These are phyloP conservation scores for Hoplostethus mediterraneus DNA, from an alignment of 2,797 vertebrate species.

Conservation along the genomic window DNA sequence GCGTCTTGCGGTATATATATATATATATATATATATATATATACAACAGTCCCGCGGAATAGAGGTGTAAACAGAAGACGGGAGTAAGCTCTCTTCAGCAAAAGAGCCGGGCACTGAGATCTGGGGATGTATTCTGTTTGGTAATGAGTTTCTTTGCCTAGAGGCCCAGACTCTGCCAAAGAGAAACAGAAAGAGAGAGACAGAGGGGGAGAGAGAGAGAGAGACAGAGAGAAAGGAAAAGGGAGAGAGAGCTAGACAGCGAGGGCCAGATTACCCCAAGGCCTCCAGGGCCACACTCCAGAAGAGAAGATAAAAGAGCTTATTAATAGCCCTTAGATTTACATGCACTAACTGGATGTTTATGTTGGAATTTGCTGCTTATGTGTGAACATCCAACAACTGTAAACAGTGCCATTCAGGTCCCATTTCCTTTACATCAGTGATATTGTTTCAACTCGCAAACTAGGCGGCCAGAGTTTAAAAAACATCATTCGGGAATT, in stretches of 20 bases:
- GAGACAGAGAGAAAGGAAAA: conserved; percentile 42
- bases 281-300: conserved; percentile 74
- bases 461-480: conserved; percentile 79
- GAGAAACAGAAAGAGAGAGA: conserved; percentile 53
- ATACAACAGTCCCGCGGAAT: conserved; percentile 33
- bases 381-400: conserved; percentile 89
- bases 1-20: conserved; percentile 31
- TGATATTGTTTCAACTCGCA: conserved; percentile 87
- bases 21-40: conserved; percentile 12
- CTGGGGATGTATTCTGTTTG: conserved; percentile 60
- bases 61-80: conserved; percentile 51
- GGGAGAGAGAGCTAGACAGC: conserved; percentile 61
- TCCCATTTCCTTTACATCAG: conserved; percentile 90
- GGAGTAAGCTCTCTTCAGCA: conserved; percentile 58
- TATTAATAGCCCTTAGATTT: conserved; percentile 89
- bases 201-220: conserved; percentile 39
- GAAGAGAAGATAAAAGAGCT: conserved; percentile 86
- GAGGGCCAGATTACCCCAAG: conserved; percentile 74
- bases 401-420: conserved; percentile 89
- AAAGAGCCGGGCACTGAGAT: conserved; percentile 40
- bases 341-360: conserved; percentile 88
- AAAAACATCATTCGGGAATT: conserved; percentile 85
- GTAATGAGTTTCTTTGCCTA: conserved; percentile 66
- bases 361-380: conserved; percentile 89
- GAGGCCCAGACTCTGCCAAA: conserved; percentile 64